These are phyloP conservation scores for Seriola rivoliana DNA, from an alignment of 2,113 vertebrate species.

Conservation along the genomic window DNA sequence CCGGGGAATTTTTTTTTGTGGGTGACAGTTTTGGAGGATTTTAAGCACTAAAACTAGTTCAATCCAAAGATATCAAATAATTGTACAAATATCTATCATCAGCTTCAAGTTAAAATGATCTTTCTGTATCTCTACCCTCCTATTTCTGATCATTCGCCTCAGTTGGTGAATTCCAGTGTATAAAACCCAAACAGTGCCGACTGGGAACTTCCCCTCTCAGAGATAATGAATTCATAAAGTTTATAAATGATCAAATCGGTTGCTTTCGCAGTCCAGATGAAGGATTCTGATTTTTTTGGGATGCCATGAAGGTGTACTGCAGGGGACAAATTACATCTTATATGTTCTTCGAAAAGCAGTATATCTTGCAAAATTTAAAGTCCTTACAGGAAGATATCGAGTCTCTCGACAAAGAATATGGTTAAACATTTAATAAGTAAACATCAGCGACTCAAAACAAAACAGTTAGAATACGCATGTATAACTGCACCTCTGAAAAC, in stretches of 20 bases:
- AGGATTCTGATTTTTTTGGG: background rate
- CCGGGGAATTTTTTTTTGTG: too few relatives aligned
- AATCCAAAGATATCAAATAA: background rate
- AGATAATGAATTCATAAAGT: background rate
- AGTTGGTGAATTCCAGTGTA: background rate
- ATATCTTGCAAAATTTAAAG: background rate
- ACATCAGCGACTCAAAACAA: background rate
- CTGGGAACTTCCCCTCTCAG: background rate
- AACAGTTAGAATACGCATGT: background rate
- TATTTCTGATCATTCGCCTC: background rate
- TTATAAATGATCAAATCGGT: background rate
- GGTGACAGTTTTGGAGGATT: background rate
- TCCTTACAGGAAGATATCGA: background rate
- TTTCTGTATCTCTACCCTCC: background rate
- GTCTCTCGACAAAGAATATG: background rate
- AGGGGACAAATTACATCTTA: background rate
- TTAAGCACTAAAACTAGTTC: background rate
- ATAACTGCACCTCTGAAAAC: too few relatives aligned
- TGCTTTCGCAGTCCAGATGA: background rate
- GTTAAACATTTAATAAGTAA: background rate
- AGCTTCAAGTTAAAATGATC: too few relatives aligned
- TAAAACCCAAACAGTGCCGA: background rate
- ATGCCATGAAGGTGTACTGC: background rate
- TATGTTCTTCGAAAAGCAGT: background rate
- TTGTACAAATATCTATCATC: background rate